Conservation (phyloP, 2,113 vertebrate species). For the Scophthalmus maximus region DNA sequence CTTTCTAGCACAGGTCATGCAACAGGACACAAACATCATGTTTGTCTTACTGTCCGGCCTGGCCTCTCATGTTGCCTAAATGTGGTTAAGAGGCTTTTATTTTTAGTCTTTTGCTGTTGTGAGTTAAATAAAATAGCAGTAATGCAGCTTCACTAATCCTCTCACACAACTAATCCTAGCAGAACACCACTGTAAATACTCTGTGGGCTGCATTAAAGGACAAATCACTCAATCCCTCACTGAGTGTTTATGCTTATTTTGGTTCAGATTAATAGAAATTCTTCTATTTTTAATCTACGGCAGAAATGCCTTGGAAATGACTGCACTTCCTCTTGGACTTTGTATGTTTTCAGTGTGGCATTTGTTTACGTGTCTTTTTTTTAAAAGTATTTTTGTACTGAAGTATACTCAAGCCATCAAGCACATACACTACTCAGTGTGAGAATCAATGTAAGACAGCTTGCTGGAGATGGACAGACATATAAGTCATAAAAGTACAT, state of each 20-base stretch:
- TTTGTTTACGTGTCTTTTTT: conserved; percentile 11
- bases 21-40: conserved; percentile 62
- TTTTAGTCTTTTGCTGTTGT: conserved; percentile 81
- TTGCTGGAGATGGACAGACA: conserved; percentile 17
- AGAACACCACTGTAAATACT: conserved; percentile 81
- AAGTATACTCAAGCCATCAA: conserved; percentile 6
- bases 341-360: conserved; percentile 8
- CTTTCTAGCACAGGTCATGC: conserved; percentile 33
- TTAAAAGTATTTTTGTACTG: conserved; percentile 3
- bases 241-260: conserved; percentile 74
- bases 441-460: conserved; percentile 35
- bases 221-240: conserved; percentile 79
- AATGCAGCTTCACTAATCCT: conserved; percentile 83
- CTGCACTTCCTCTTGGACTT: conserved; percentile 14
- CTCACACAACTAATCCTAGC: conserved; percentile 82
- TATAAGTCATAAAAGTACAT: too few species aligned
- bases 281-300: conserved; percentile 46
- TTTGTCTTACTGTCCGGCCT: conserved; percentile 60
- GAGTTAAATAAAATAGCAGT: conserved; percentile 83
- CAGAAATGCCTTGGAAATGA: conserved; percentile 47
- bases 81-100: conserved; percentile 81
- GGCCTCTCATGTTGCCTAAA: conserved; percentile 75
- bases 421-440: conserved; percentile 7
- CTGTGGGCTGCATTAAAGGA: conserved; percentile 74
- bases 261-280: conserved; percentile 73